phyloP scores from a whole-genome alignment of 2,797 vertebrate species.

The Brotula barbata region DNA sequence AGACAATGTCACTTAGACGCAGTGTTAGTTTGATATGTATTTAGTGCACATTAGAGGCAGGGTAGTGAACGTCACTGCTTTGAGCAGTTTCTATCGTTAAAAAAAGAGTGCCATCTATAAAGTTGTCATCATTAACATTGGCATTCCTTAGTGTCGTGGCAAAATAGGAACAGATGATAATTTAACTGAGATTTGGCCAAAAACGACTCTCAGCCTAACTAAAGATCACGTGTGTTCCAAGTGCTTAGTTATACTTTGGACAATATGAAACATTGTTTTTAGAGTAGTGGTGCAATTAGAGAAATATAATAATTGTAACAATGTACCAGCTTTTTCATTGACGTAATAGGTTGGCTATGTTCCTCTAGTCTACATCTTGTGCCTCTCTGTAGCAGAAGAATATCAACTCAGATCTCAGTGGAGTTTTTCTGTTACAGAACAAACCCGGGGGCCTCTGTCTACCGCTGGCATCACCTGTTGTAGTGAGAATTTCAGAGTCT shows the following conservation, averaged over 20 bases:
- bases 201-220: background rate
- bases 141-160: background rate
- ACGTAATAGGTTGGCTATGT: background rate
- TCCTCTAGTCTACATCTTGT: too few species aligned
- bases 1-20: too few species aligned
- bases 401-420: conserved; percentile 32
- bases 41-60: background rate
- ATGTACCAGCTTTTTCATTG: background rate
- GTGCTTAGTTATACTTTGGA: too few species aligned
- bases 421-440: conserved; percentile 42
- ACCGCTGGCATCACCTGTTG: conserved; percentile 65
- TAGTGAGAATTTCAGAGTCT: conserved; percentile 61
- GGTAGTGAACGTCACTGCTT: background rate
- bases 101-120: background rate
- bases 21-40: background rate
- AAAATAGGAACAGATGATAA: conserved; percentile 11
- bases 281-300: background rate
- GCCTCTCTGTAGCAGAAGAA: conserved; percentile 11
- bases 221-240: too few species aligned
- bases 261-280: background rate
- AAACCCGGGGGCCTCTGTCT: conserved; percentile 43
- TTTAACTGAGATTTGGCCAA: conserved; percentile 8
- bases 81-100: background rate
- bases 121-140: background rate
- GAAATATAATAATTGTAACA: too few species aligned